Conservation (phyloP, 2,888 invertebrate species). For the Gasteruption jaculator region DNA sequence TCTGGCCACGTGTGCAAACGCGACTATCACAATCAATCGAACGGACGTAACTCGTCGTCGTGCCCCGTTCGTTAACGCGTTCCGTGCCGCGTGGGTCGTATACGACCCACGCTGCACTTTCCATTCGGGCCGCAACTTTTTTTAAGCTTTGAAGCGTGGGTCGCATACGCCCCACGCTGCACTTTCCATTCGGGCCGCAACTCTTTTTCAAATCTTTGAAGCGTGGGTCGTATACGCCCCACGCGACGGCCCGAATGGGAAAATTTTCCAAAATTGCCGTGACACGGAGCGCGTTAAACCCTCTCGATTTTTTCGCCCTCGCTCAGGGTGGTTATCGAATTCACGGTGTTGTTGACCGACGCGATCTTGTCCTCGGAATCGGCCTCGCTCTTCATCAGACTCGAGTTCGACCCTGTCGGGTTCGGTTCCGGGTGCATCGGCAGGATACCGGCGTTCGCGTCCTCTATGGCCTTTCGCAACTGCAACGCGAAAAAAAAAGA, state of each 20-base stretch:
- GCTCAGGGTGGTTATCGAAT: conserved; percentile 29
- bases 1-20: conserved; percentile 40
- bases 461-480: conserved; percentile 84
- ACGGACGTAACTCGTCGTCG: too few relatives aligned
- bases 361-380: conserved; percentile 32
- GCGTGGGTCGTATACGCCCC: too few relatives aligned
- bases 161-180: too few relatives aligned
- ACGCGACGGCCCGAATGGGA: background rate
- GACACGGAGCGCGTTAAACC: too few relatives aligned
- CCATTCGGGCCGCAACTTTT: too few relatives aligned
- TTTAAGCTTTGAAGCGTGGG: too few relatives aligned
- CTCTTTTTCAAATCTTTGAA: too few relatives aligned
- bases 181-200: too few relatives aligned
- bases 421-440: conserved; percentile 47
- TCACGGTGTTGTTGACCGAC: conserved; percentile 25
- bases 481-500: conserved; percentile 47
- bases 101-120: too few relatives aligned
- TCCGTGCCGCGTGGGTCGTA: too few relatives aligned
- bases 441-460: conserved; percentile 76
- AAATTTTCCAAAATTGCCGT: too few relatives aligned
- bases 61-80: too few relatives aligned
- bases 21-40: conserved; percentile 49
- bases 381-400: conserved; percentile 34
- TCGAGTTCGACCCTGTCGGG: conserved; percentile 35
- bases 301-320: conserved; percentile 38